A percentile compares a stretch with the other conserved stretches of the same genome.
Evolutionary conservation across 92 coral and sea anemone genomes (phyloP).

Genomic region (Plumapathes pennacea): DNA sequence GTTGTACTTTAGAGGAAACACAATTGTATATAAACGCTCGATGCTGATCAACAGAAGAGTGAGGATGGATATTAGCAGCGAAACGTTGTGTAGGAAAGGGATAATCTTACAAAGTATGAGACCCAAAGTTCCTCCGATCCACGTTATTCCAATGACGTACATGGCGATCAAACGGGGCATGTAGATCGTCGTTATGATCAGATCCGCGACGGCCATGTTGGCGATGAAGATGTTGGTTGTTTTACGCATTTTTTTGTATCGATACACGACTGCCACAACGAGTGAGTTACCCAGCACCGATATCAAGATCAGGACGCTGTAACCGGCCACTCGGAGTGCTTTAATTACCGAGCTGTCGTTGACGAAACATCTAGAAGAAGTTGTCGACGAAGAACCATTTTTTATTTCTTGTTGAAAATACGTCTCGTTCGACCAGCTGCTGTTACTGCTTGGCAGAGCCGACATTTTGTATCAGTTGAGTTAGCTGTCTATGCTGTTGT

Average conservation of each 20-base stretch:
- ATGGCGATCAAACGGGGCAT: conserved; percentile 58
- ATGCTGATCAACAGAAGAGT: conserved; percentile 32
- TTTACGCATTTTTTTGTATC: conserved; percentile 10
- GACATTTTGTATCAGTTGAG: no score
- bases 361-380: conserved; percentile 14
- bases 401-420: no score
- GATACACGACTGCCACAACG: conserved; percentile 4
- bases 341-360: not conserved
- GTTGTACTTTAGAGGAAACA: conserved; percentile 31
- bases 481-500: no score
- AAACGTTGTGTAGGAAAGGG: conserved; percentile 44
- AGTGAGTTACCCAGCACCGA: conserved; percentile 48
- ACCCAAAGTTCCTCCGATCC: conserved; percentile 45
- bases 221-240: conserved; percentile 10
- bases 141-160: conserved; percentile 15
- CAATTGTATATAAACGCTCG: conserved; percentile 48
- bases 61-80: conserved; percentile 36
- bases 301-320: conserved; percentile 31
- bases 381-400: no score
- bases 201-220: conserved; percentile 46
- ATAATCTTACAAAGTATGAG: conserved; percentile 32
- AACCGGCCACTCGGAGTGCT: conserved; percentile 11
- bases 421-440: no score
- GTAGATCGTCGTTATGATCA: conserved; percentile 42
- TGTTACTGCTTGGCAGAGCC: no score